Conservation (phyloP, 2,888 invertebrate genomes). For the Rhodophaea formosa region DNA sequence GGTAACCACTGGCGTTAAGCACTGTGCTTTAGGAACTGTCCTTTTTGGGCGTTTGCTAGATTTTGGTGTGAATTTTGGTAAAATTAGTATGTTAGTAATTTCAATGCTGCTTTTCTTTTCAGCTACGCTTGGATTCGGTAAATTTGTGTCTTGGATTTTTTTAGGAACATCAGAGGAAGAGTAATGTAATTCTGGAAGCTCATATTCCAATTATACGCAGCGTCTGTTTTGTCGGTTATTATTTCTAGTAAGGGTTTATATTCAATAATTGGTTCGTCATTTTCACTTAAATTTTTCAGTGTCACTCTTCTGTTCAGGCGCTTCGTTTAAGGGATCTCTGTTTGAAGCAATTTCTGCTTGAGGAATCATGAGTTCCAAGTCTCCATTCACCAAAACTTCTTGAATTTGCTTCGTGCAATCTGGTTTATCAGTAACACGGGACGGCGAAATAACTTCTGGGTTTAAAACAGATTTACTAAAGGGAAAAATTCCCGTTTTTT, state of each 20-base stretch:
- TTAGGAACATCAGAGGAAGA: too few species aligned
- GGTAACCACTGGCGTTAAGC: conserved; percentile 1
- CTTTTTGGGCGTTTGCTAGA: neutral
- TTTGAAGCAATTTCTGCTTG: neutral
- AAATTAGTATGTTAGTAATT: neutral
- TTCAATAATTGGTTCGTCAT: too few species aligned
- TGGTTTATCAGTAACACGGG: neutral
- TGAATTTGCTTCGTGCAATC: neutral
- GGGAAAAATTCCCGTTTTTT: neutral
- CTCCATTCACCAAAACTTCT: conserved; percentile 16
- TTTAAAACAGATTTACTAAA: neutral
- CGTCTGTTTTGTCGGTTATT: too few species aligned
- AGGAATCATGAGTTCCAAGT: conserved; percentile 7
- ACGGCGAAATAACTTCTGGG: neutral
- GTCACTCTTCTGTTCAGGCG: neutral
- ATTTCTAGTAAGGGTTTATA: too few species aligned
- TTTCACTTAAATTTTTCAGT: too few species aligned
- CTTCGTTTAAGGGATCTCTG: neutral
- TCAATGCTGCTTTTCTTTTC: neutral
- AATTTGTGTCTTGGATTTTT: too few species aligned
- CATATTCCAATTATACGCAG: too few species aligned
- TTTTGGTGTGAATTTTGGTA: neutral
- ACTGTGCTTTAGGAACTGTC: neutral
- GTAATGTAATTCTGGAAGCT: too few species aligned
- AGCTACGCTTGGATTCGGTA: too few species aligned